Percentiles rank a stretch among this genome's conserved stretches.
phyloP scores from a whole-genome alignment of 2,113 vertebrate species.

The Thomomys bottae region DNA sequence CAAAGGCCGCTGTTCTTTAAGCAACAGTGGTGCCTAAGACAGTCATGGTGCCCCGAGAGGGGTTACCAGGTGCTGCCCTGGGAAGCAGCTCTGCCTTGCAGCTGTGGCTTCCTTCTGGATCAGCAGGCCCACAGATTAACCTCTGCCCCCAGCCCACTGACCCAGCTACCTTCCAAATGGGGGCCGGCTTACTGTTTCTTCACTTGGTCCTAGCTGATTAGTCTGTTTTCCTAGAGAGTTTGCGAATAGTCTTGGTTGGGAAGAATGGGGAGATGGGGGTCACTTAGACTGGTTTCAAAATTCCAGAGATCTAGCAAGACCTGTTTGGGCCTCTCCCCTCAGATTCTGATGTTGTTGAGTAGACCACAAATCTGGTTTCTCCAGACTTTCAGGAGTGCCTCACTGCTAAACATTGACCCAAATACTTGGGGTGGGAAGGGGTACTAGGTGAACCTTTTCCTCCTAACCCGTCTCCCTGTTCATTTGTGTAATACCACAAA shows the following conservation, averaged over 20 bases:
- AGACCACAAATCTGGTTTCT: slow-evolving; percentile 45
- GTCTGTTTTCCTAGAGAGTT: slow-evolving; percentile 30
- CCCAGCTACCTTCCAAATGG: background rate
- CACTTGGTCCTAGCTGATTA: slow-evolving; percentile 29
- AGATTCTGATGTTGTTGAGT: background rate
- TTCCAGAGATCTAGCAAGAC: slow-evolving; percentile 61
- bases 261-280: slow-evolving; percentile 28
- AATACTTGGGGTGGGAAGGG: slow-evolving; percentile 19
- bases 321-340: slow-evolving; percentile 44
- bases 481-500: background rate
- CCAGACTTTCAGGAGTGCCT: slow-evolving; percentile 13
- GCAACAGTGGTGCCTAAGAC: no score
- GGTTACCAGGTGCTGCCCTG: no score
- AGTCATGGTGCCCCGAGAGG: no score
- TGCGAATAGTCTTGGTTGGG: background rate
- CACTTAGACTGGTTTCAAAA: slow-evolving; percentile 1
- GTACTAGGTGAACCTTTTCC: background rate
- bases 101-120: background rate
- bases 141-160: background rate
- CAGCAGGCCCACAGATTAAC: background rate
- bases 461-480: background rate
- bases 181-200: slow-evolving; percentile 29
- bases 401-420: slow-evolving; percentile 27
- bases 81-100: background rate
- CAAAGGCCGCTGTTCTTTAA: background rate